These are phyloP conservation scores for Enhydra lutris DNA, from an alignment of 2,113 vertebrate genomes.

Conservation along the genomic window DNA sequence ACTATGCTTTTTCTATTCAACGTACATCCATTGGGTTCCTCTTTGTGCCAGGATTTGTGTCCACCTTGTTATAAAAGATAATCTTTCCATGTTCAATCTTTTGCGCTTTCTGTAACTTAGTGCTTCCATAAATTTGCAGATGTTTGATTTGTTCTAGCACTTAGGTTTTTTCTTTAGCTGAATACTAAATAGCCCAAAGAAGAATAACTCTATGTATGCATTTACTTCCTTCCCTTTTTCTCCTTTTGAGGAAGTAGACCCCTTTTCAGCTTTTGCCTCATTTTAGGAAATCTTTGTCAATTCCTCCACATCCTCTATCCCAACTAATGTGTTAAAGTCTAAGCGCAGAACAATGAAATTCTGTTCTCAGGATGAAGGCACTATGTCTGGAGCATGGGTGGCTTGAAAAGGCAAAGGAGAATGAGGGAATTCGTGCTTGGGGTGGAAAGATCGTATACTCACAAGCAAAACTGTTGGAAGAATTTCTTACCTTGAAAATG, in stretches of 20 bases:
- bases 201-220: neutral
- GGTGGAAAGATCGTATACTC: neutral
- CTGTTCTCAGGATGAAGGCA: neutral
- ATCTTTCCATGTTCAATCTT: neutral
- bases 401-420: neutral
- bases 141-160: neutral
- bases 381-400: neutral
- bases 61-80: neutral
- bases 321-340: neutral
- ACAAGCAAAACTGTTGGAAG: neutral
- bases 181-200: neutral
- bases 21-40: neutral
- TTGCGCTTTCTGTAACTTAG: neutral
- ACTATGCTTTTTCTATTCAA: neutral
- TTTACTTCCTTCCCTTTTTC: conserved; percentile 27
- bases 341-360: neutral
- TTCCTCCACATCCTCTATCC: neutral
- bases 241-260: neutral
- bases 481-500: conserved; percentile 89
- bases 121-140: neutral
- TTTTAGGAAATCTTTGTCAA: neutral
- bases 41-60: neutral
- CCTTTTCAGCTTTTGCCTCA: neutral
- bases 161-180: neutral
- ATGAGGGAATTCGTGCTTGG: neutral